Evolutionary conservation across 2,797 vertebrate species (phyloP), one percentile per base, ranked within the genome.

Genomic region (Pygocentrus nattereri): DNA sequence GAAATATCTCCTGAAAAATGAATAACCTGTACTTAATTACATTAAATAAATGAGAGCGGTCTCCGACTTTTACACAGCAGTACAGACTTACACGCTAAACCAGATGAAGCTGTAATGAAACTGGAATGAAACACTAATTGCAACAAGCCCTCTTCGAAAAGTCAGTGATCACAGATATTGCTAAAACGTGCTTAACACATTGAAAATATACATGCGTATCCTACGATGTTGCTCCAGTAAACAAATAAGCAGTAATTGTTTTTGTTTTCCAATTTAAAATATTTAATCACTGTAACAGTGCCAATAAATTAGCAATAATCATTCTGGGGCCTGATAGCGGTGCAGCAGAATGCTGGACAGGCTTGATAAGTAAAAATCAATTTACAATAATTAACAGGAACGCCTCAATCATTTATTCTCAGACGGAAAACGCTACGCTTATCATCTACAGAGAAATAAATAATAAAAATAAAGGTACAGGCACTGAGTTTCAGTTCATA

Each of bases 351-450:
- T 54, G 62, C 86, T 88, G 88, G 69, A 83, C 84, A 82, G 84
- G 82, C 85, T 85, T 87, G 88, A 88, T 88, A 87, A 89, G 86
- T 85, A 83, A 82, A 88, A 88, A 87, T 87, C 87, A 83, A 82
- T 78, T 88, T 87, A 84, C 80, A 80, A 86, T 88, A 88, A 87
- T 87, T 88, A 87, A 87, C 74, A 78, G 72, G 31, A 68, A 81
- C 72, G 67, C 59, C 70, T 80, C 74, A 58, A 76, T 85, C 70
- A 82, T 83, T 87, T 79, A 77, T 79, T 87, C 78, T 76, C 65
- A 69, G 69, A 70, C 30, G 79, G 76, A 81, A 27, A 72, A 27
- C 4, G 61, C 27, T 54, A 27, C 69, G 44, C 54, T 69, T 38
- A 84, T 79, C 71, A 79, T 54, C 75, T 58, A 52, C 49, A 41